These are phyloP conservation scores for Festucalex cinctus DNA, from an alignment of 2,113 vertebrate species.

Conservation along the genomic window DNA sequence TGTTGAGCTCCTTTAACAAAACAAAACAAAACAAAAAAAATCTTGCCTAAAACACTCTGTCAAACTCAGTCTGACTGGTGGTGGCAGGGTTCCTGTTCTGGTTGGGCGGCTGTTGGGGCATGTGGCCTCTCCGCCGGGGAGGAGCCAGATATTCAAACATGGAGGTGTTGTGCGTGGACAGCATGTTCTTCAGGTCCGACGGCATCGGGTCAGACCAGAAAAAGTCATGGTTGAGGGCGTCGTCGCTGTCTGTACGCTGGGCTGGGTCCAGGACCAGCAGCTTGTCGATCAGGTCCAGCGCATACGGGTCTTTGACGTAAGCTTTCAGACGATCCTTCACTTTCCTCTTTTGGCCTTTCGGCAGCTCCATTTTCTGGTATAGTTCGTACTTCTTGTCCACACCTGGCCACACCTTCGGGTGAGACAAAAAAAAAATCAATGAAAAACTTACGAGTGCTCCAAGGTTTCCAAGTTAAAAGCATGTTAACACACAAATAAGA, in stretches of 20 bases:
- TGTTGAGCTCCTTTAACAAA: too few species aligned
- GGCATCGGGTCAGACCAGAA: constrained; percentile 99
- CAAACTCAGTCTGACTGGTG: constrained; percentile 94
- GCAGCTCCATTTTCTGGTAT: constrained; percentile 94
- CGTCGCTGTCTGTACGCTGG: constrained; percentile 90
- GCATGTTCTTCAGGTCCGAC: constrained; percentile 97
- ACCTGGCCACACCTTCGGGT: constrained; percentile 84
- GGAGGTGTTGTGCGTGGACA: constrained; percentile 96
- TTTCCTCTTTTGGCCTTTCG: constrained; percentile 96
- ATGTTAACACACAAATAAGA: too few species aligned
- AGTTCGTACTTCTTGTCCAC: constrained; percentile 96
- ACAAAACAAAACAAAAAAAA: background rate
- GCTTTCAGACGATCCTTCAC: constrained; percentile 97
- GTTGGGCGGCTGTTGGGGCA: constrained; percentile 91
- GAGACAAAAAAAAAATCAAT: background rate
- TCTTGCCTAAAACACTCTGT: constrained; percentile 81
- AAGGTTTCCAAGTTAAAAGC: too few species aligned
- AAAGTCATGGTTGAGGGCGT: constrained; percentile 96
- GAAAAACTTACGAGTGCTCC: background rate
- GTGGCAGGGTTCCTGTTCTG: constrained; percentile 89
- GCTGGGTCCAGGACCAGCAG: constrained; percentile 92
- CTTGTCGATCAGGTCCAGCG: constrained; percentile 92
- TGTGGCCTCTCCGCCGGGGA: constrained; percentile 86
- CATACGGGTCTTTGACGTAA: constrained; percentile 94
- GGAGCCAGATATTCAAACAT: constrained; percentile 99